Evolutionary conservation across 2,888 invertebrate species (phyloP), one percentile per base, ranked within the genome.

Genomic region (Trissolcus japonicus): DNA sequence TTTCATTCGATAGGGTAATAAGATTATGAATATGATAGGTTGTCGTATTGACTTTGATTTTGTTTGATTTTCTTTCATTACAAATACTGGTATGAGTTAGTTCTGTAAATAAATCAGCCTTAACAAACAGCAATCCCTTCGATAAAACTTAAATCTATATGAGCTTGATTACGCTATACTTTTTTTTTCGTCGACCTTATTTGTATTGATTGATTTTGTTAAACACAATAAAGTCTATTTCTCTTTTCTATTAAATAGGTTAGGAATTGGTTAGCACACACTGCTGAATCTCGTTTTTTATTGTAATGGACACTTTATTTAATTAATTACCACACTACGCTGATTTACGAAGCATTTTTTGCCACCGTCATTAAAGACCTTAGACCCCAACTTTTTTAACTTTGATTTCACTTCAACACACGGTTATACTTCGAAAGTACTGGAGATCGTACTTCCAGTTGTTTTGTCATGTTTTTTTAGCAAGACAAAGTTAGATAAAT

Each of bases 141-240:
- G 19, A 1, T 57, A 46, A 17, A 43, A 60, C 55, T 61, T 56
- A 66, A 66, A 73, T 66, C 66, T 41, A 35, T 43, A 61, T 35
- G 61, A 43, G 61, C 51, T 67, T 74, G 73, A 74, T 74, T 74
- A 66, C 56, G 67, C 14, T 74, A 62, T 46, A 68, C 62, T 75
- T 75, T 59, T 68, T 68, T 63, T 68, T 40, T 55, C 59, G 59
- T 57, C 14, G 51, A 63, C 59, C 63, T 68, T 68, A 69, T 75
- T 75, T 68, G 59, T 75, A 68, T 68, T 75, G 75, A 75, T 75
- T 68, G 75, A 75, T 68, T 68, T 68, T 14, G 48, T 25, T 62
- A 25, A 25, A n/a, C 29, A 63, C 67, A 55, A 63, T 75, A 55
- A 75, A 74, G 40, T 68, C 63, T 69, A 65, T 68, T 69, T 75